These are phyloP conservation scores for Rhinoraja longicauda DNA, from an alignment of 2,797 vertebrate genomes.

Conservation along the genomic window DNA sequence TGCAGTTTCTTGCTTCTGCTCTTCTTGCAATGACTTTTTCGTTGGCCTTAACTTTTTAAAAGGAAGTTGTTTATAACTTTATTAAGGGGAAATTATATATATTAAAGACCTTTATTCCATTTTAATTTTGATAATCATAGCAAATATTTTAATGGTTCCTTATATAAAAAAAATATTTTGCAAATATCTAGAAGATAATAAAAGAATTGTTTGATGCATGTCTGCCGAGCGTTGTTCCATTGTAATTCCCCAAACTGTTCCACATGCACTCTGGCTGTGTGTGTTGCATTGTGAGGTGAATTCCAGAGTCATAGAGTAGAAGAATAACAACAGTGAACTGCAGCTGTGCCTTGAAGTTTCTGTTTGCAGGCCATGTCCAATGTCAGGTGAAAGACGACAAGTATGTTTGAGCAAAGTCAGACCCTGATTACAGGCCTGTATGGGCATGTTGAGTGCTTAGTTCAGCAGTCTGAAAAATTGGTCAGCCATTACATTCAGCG, in stretches of 20 bases:
- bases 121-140: constrained; percentile 13
- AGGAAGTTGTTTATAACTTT: not conserved
- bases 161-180: not conserved
- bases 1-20: not conserved
- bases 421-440: not conserved
- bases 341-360: not conserved
- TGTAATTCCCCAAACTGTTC: not conserved
- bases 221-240: not conserved
- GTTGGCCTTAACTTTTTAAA: not conserved
- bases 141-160: not conserved
- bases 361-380: not conserved
- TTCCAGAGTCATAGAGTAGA: not conserved
- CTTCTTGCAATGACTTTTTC: not conserved
- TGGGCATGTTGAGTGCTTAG: not conserved
- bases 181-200: not conserved
- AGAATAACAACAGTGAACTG: not conserved
- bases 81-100: not conserved
- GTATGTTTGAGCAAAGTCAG: not conserved
- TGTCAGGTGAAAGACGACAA: not conserved
- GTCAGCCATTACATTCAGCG: not conserved
- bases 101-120: not conserved
- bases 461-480: not conserved
- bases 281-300: not conserved
- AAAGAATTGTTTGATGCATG: not conserved
- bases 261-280: not conserved